Conservation (phyloP, 2,888 invertebrate genomes). For the Parelbella ahira region DNA sequence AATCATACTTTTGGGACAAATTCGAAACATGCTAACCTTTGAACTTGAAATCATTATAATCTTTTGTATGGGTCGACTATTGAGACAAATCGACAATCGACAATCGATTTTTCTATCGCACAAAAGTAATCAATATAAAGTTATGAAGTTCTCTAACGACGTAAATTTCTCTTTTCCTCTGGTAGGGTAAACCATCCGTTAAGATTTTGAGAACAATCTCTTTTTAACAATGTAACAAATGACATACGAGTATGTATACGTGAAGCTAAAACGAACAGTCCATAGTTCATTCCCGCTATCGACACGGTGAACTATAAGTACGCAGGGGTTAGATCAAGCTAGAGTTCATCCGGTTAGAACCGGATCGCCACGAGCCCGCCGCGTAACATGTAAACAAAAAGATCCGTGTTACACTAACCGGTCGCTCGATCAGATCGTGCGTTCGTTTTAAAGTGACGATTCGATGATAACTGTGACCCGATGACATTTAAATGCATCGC, state of each 20-base stretch:
- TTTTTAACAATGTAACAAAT: constrained; percentile 6
- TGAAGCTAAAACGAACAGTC: constrained; percentile 27
- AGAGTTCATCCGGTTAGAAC: constrained; percentile 39
- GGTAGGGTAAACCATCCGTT: no score
- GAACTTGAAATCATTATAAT: no score
- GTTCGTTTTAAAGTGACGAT: background rate
- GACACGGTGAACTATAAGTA: constrained; percentile 21
- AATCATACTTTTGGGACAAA: no score
- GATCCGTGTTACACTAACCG: constrained; percentile 21
- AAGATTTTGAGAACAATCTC: no score
- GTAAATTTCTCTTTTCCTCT: no score
- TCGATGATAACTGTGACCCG: constrained; percentile 7
- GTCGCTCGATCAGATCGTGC: background rate
- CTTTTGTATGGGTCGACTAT: no score
- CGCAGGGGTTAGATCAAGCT: constrained; percentile 41
- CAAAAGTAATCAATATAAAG: no score
- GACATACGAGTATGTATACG: no score
- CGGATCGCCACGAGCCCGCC: constrained; percentile 49
- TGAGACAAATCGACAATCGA: no score
- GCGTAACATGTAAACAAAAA: constrained; percentile 31
- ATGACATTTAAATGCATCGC: constrained; percentile 5
- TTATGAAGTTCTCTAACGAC: no score
- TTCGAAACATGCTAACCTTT: no score
- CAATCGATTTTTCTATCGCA: no score
- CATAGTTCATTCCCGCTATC: constrained; percentile 16